phyloP scores from a whole-genome alignment of 2,888 invertebrate species.

The Strigamia maritima region DNA sequence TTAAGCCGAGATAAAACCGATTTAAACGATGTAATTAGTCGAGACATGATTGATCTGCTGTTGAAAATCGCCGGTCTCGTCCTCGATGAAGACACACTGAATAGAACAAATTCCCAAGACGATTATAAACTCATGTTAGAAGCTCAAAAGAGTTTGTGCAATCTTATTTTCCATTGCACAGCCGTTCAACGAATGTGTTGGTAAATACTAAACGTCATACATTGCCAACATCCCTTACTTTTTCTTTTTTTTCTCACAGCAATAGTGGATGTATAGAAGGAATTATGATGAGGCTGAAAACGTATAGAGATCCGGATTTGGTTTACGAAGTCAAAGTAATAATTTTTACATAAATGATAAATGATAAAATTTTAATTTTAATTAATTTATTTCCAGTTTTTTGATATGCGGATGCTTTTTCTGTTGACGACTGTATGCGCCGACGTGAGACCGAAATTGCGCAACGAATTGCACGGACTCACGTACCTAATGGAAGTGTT shows the following conservation, averaged over 20 bases:
- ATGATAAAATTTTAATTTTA: not conserved
- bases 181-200: conserved; percentile 62
- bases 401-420: conserved; percentile 83
- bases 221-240: not conserved
- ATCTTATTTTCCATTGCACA: conserved; percentile 74
- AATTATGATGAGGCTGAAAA: conserved; percentile 68
- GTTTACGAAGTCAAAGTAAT: conserved; percentile 66
- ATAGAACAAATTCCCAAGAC: conserved; percentile 42
- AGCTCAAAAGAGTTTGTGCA: conserved; percentile 82
- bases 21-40: conserved; percentile 65
- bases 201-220: conserved; percentile 44
- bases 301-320: conserved; percentile 63
- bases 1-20: conserved; percentile 74
- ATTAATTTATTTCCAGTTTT: conserved; percentile 57
- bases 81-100: conserved; percentile 45
- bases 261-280: conserved; percentile 66
- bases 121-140: conserved; percentile 62
- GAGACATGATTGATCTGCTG: conserved; percentile 66
- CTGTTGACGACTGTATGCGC: conserved; percentile 78
- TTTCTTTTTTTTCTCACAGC: conserved; percentile 44
- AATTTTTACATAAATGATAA: not conserved
- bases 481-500: conserved; percentile 56
- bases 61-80: conserved; percentile 63
- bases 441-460: conserved; percentile 58
- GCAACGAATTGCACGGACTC: conserved; percentile 54